These are phyloP conservation scores for Drosophila tropicalis DNA, from an alignment of 1,140 invertebrate species.

Conservation along the genomic window DNA sequence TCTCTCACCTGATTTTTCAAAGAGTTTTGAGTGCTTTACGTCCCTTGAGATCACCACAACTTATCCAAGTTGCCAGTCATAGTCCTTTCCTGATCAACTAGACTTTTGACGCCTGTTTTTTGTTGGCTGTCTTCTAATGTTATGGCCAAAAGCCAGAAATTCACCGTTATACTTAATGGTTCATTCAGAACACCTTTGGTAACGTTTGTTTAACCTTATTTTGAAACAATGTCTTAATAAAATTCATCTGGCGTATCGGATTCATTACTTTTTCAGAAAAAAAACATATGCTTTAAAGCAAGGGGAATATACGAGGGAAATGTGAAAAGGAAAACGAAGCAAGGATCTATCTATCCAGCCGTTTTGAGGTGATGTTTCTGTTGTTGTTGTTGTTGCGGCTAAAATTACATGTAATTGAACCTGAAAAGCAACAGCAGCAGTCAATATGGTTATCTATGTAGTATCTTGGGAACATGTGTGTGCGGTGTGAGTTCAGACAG, in stretches of 20 bases:
- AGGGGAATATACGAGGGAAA: not conserved
- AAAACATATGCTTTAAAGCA: not conserved
- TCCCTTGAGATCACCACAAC: no score
- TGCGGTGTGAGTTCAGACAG: constrained; percentile 58
- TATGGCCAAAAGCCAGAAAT: no score
- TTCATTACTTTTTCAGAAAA: not conserved
- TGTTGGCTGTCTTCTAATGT: no score
- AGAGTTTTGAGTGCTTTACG: no score
- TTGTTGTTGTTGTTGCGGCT: constrained; percentile 64
- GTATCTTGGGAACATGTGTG: constrained; percentile 20
- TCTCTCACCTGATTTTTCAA: no score
- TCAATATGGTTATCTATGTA: constrained; percentile 33
- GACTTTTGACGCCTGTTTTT: no score
- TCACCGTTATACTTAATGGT: no score
- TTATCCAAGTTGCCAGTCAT: no score
- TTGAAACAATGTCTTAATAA: not conserved
- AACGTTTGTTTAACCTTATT: no score
- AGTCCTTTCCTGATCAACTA: no score
- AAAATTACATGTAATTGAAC: constrained; percentile 80
- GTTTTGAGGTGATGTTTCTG: constrained; percentile 26
- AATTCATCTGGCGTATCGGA: no score
- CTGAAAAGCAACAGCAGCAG: constrained; percentile 34
- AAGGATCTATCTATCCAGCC: constrained; percentile 25
- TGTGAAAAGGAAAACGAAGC: constrained; percentile 17
- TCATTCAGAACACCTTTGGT: no score